Evolutionary conservation across 2,113 vertebrate species (phyloP).

Genomic region (Bufo bufo): DNA sequence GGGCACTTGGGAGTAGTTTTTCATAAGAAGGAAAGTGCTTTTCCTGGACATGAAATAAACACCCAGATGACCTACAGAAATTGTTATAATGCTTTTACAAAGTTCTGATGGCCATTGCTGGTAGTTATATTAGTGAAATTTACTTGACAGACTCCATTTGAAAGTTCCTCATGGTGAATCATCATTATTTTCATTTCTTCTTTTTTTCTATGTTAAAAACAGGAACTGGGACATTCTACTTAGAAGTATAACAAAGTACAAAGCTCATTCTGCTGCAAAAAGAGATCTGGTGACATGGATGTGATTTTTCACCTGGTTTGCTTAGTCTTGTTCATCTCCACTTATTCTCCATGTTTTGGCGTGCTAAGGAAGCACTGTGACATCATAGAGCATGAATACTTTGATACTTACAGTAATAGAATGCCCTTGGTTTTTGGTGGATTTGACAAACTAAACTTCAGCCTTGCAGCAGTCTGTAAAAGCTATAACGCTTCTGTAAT

Average conservation of each 20-base stretch:
- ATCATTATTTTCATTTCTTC: no score
- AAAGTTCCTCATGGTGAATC: no score
- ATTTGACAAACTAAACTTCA: conserved; percentile 6
- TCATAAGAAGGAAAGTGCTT: no score
- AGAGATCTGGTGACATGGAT: not conserved
- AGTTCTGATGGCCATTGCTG: no score
- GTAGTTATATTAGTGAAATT: no score
- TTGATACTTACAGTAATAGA: not conserved
- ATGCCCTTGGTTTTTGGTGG: not conserved
- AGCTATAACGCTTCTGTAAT: not conserved
- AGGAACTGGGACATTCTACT: not conserved
- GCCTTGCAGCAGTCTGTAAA: not conserved
- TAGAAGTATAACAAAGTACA: not conserved
- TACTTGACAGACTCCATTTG: no score
- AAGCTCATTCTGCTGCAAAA: not conserved
- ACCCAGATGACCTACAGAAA: no score
- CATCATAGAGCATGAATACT: conserved; percentile 3
- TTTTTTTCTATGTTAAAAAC: not conserved
- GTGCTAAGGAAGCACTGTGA: conserved; percentile 6
- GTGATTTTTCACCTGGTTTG: not conserved
- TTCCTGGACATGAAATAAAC: no score
- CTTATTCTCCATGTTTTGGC: not conserved
- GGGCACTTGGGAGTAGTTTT: no score
- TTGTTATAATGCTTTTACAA: no score
- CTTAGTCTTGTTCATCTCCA: not conserved